Conservation (phyloP, 2,888 invertebrate genomes). For the Megaustenia siamemsis region DNA sequence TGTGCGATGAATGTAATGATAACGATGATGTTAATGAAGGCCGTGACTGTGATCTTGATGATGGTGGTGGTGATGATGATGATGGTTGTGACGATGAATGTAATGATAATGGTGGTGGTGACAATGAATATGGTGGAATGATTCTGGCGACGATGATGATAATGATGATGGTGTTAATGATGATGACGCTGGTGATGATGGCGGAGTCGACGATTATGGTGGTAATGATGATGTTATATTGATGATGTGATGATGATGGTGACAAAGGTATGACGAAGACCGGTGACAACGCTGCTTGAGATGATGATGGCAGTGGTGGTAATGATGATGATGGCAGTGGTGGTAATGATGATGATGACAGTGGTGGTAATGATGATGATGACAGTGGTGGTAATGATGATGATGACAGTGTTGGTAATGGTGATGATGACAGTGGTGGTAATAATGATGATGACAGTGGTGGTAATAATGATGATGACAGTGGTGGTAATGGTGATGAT, state of each 20-base stretch:
- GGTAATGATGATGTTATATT: too few species aligned
- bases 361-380: neutral
- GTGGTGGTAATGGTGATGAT: neutral
- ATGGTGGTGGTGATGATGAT: neutral
- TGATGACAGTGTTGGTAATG: neutral
- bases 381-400: neutral
- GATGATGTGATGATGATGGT: too few species aligned
- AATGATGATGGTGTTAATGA: too few species aligned
- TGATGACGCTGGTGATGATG: too few species aligned
- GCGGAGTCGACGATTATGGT: too few species aligned
- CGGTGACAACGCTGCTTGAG: neutral
- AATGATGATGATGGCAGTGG: neutral
- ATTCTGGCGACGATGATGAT: too few species aligned
- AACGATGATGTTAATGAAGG: too few species aligned
- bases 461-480: neutral
- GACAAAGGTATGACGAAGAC: too few species aligned
- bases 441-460: neutral
- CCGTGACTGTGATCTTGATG: neutral
- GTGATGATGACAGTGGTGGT: neutral
- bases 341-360: neutral
- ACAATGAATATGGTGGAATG: too few species aligned
- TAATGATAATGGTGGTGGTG: neutral
- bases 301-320: neutral
- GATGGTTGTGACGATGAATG: too few species aligned
- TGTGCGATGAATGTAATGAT: neutral